A percentile compares a stretch with the other conserved stretches of the same genome.
Conservation (phyloP, 2,888 invertebrate species). For the Mimas tiliae region DNA sequence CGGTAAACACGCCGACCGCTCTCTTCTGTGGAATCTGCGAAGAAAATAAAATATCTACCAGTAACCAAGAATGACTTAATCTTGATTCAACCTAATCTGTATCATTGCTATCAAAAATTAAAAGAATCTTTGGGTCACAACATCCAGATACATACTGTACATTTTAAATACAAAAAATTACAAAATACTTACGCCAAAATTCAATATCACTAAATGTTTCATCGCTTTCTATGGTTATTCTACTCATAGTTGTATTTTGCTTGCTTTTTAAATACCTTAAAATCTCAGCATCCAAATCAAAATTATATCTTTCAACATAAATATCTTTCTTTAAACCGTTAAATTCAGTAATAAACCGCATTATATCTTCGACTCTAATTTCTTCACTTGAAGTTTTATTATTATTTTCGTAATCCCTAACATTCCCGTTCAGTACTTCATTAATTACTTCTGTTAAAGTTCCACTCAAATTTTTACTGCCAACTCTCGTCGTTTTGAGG, state of each 20-base stretch:
- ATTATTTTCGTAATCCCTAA: slow-evolving; percentile 34
- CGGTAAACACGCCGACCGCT: slow-evolving; percentile 60
- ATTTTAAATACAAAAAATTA: neutral
- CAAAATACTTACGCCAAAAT: slow-evolving; percentile 60
- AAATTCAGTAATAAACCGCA: slow-evolving; percentile 48
- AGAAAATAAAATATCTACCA: neutral
- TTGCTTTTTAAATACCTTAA: slow-evolving; percentile 37
- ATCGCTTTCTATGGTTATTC: slow-evolving; percentile 33
- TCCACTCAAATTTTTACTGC: slow-evolving; percentile 47
- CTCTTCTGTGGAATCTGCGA: slow-evolving; percentile 43
- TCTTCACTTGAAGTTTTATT: slow-evolving; percentile 35
- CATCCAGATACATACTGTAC: neutral
- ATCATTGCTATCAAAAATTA: no score
- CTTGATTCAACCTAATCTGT: no score
- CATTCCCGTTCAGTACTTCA: slow-evolving; percentile 55
- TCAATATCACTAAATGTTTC: slow-evolving; percentile 47
- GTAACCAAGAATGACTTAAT: no score
- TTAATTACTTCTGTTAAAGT: slow-evolving; percentile 56
- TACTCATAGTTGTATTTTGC: neutral
- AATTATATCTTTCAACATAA: neutral
- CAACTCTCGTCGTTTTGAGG: slow-evolving; percentile 47
- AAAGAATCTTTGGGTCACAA: no score
- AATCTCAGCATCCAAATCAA: slow-evolving; percentile 44
- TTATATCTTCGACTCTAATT: slow-evolving; percentile 42
- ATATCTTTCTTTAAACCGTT: slow-evolving; percentile 42